A percentile compares a stretch with the other conserved stretches of the same genome.
phyloP scores from a whole-genome alignment of 2,888 invertebrate species.

The Pantelozetes paolii region DNA sequence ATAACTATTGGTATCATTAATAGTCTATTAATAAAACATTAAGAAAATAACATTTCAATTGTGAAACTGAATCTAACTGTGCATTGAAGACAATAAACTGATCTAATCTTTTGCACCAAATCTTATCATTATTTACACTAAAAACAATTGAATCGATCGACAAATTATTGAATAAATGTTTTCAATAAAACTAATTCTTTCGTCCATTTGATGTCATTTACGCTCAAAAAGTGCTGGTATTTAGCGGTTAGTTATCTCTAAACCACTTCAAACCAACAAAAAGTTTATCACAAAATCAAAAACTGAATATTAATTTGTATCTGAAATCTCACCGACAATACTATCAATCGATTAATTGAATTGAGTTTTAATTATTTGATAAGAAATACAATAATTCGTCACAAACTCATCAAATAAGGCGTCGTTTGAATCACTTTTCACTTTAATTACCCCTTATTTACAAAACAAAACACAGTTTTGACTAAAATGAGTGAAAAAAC shows the following conservation, averaged over 20 bases:
- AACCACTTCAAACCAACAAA: constrained; percentile 7
- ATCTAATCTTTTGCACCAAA: too few relatives aligned
- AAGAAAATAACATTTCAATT: too few relatives aligned
- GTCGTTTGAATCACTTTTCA: not conserved
- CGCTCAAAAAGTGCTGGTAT: not conserved
- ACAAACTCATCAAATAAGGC: not conserved
- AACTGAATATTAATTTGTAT: not conserved
- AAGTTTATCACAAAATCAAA: not conserved
- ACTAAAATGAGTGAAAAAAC: constrained; percentile 31
- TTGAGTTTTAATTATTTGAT: not conserved
- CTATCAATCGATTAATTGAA: not conserved
- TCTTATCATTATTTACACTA: too few relatives aligned
- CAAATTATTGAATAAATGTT: not conserved
- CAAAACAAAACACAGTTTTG: not conserved
- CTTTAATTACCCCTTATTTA: too few relatives aligned
- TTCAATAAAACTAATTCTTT: not conserved
- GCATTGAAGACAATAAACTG: too few relatives aligned
- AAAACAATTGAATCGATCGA: too few relatives aligned
- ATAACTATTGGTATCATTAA: too few relatives aligned
- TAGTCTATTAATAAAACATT: too few relatives aligned
- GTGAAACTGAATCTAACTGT: too few relatives aligned
- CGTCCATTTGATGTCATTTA: too few relatives aligned
- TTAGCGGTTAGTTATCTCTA: not conserved
- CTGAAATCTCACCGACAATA: not conserved
- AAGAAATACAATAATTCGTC: not conserved